Evolutionary conservation across 2,113 vertebrate species (phyloP).

Genomic region (Pundamilia nyererei): DNA sequence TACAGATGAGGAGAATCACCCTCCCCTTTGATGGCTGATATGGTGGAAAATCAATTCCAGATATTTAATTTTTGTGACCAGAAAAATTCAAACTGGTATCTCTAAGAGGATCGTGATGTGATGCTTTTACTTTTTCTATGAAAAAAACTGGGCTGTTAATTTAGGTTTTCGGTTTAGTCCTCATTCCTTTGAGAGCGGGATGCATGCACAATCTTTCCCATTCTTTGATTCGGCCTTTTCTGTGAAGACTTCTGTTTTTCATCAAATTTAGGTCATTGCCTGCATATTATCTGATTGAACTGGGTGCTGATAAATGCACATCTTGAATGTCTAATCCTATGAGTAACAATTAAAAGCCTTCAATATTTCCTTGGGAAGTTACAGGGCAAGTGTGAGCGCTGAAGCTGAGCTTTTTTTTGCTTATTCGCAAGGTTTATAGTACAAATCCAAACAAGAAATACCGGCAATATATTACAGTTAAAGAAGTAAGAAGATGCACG

Average conservation of each 20-base stretch:
- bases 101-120: neutral
- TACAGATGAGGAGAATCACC: neutral
- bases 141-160: neutral
- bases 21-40: neutral
- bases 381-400: neutral
- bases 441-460: neutral
- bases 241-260: neutral
- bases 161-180: neutral
- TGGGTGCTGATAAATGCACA: neutral
- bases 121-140: neutral
- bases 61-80: neutral
- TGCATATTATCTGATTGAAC: neutral
- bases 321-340: neutral
- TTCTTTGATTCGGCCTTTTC: neutral
- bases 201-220: neutral
- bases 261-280: neutral
- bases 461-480: neutral
- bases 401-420: neutral
- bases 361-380: neutral
- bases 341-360: neutral
- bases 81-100: neutral
- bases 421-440: neutral
- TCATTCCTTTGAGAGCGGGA: neutral
- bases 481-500: neutral
- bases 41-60: neutral